phyloP scores from a whole-genome alignment of 2,797 vertebrate genomes.

The Gallinago nigripennis region DNA sequence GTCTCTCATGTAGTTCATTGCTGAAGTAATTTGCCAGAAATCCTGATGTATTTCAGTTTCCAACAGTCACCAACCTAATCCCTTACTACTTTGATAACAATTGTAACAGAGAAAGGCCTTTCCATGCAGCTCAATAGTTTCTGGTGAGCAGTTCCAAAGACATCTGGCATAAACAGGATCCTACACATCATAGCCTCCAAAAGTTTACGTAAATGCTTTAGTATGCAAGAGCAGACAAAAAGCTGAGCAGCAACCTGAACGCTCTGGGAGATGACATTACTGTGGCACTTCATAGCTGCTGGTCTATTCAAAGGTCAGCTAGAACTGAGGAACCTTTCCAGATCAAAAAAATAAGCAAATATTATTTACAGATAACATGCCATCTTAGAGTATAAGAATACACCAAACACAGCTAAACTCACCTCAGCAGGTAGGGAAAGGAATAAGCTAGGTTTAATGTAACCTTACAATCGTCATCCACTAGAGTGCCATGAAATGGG shows the following conservation, averaged over 20 bases:
- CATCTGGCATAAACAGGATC: not conserved
- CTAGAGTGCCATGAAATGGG: not conserved
- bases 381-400: not conserved
- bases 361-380: not conserved
- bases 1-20: not conserved
- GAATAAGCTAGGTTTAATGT: not conserved
- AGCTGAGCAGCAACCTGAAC: not conserved
- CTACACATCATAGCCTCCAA: not conserved
- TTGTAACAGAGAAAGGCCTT: not conserved
- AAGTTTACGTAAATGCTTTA: not conserved
- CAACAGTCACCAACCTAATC: not conserved
- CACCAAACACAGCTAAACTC: not conserved
- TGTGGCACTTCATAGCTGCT: not conserved
- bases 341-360: not conserved
- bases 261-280: not conserved
- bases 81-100: not conserved
- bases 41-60: not conserved
- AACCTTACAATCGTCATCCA: not conserved
- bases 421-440: not conserved
- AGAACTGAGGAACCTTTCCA: not conserved
- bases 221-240: not conserved
- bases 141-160: not conserved
- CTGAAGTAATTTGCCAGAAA: not conserved
- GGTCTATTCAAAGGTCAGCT: not conserved
- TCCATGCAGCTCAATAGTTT: not conserved